Evolutionary conservation across 2,797 vertebrate species (phyloP).

Genomic region (Protonibea diacanthus): DNA sequence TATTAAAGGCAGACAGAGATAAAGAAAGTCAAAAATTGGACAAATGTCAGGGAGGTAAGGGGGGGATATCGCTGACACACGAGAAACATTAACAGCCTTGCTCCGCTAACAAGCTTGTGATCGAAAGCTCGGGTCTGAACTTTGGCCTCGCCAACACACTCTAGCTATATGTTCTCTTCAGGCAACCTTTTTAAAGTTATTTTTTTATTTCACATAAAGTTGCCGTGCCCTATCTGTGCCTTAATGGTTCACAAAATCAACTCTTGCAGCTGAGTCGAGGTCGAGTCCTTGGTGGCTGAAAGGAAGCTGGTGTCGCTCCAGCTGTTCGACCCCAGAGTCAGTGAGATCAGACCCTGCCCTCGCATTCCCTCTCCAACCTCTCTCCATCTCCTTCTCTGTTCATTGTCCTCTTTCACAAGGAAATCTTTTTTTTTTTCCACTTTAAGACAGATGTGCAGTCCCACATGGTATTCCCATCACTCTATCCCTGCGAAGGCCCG

Average conservation of each 20-base stretch:
- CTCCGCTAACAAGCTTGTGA: conserved; percentile 40
- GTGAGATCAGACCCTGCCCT: conserved; percentile 45
- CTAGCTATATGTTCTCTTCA: not conserved
- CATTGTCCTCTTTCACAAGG: conserved; percentile 61
- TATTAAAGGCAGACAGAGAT: conserved; percentile 21
- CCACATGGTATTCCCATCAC: conserved; percentile 43
- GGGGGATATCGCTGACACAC: conserved; percentile 34
- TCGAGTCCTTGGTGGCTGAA: not conserved
- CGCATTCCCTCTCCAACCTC: conserved; percentile 27
- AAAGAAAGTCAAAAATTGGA: not conserved
- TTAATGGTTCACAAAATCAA: not conserved
- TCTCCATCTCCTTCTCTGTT: conserved; percentile 42
- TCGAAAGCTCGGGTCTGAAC: conserved; percentile 12
- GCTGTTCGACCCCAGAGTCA: conserved; percentile 48
- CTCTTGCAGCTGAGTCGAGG: not conserved
- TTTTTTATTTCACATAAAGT: conserved; percentile 13
- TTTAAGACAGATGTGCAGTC: conserved; percentile 61
- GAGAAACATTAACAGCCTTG: conserved; percentile 14
- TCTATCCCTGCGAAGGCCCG: conserved; percentile 17
- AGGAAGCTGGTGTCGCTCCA: conserved; percentile 45
- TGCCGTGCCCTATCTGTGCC: conserved; percentile 2
- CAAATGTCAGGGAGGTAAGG: conserved; percentile 16
- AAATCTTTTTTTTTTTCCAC: conserved; percentile 12
- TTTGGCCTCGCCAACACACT: conserved; percentile 4
- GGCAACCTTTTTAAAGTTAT: conserved; percentile 32